Conservation (phyloP, 2,113 vertebrate genomes). For the Onychorhynchus coronatus region DNA sequence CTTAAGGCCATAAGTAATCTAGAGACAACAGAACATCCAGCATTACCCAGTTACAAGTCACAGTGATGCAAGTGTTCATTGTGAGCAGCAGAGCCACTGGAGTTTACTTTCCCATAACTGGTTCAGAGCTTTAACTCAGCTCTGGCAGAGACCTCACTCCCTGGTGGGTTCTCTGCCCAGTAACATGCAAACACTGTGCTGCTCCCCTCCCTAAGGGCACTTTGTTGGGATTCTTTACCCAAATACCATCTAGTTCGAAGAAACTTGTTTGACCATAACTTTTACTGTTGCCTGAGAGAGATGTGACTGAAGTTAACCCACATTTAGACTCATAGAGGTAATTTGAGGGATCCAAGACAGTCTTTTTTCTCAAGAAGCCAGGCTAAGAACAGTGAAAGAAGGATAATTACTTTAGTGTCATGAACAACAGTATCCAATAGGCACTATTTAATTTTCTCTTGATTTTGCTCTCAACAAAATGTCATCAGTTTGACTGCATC, state of each 20-base stretch:
- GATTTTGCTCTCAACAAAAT: neutral
- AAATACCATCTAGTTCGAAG: neutral
- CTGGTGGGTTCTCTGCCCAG: neutral
- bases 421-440: neutral
- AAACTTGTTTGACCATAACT: neutral
- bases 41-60: accelerated
- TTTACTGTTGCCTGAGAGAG: neutral
- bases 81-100: neutral
- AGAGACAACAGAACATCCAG: neutral
- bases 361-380: neutral
- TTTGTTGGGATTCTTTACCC: neutral
- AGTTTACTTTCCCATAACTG: neutral
- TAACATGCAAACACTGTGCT: neutral
- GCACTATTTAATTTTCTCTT: neutral
- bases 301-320: neutral
- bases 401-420: neutral
- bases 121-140: neutral
- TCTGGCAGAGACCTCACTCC: neutral
- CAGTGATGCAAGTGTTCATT: neutral
- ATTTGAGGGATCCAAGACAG: neutral
- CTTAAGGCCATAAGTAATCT: neutral
- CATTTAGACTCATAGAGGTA: neutral
- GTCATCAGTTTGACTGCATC: neutral
- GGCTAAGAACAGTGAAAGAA: neutral
- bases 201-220: neutral